phyloP scores from a whole-genome alignment of 2,113 vertebrate genomes.

The Caranx melampygus region DNA sequence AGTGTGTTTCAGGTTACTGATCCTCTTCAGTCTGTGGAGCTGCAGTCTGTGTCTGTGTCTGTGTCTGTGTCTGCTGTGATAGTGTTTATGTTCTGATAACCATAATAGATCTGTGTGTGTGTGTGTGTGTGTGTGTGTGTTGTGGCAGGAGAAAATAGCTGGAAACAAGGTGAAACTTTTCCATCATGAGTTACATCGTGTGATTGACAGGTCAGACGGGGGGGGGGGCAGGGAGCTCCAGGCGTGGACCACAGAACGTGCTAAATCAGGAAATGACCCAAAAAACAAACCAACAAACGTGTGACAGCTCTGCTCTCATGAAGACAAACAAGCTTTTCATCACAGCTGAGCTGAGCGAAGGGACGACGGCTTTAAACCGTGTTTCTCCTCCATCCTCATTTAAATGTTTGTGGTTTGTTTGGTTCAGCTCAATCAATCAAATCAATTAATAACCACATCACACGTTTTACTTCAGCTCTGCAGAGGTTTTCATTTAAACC shows the following conservation, averaged over 20 bases:
- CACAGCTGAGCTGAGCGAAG: too few relatives aligned
- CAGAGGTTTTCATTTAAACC: constrained; percentile 36
- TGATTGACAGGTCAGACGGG: constrained; percentile 54
- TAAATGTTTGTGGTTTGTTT: neutral
- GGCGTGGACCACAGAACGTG: constrained; percentile 6
- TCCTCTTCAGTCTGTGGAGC: neutral
- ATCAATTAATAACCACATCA: neutral
- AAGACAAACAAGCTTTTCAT: too few relatives aligned
- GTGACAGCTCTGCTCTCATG: neutral
- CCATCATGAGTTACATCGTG: constrained; percentile 18
- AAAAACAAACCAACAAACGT: constrained; percentile 7
- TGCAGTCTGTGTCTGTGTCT: neutral
- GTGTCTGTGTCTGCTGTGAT: neutral
- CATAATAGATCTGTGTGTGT: constrained; percentile 4
- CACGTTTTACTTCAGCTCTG: constrained; percentile 23
- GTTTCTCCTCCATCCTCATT: neutral
- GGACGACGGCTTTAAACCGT: constrained; percentile 3
- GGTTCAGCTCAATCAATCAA: neutral
- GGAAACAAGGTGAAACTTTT: constrained; percentile 47
- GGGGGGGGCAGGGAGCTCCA: neutral
- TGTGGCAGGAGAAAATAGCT: constrained; percentile 27
- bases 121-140: constrained; percentile 3
- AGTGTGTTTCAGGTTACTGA: constrained; percentile 6
- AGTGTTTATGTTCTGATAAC: neutral
- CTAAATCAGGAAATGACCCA: constrained; percentile 13